Evolutionary conservation across 2,113 vertebrate species (phyloP).

Genomic region (Vidua macroura): DNA sequence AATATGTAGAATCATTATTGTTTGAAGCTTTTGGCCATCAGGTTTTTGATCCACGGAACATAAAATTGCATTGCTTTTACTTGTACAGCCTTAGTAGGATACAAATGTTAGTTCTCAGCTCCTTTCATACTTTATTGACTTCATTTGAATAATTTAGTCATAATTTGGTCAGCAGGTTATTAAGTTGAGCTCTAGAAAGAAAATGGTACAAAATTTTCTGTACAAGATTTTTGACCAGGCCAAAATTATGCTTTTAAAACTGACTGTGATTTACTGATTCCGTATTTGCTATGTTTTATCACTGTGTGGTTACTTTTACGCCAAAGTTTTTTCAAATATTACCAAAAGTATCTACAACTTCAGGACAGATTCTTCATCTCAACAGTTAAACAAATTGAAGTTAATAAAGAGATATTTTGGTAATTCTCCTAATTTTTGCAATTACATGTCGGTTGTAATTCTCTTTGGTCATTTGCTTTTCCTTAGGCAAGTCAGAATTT

Average conservation of each 20-base stretch:
- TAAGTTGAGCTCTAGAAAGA: not conserved
- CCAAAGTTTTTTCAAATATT: not conserved
- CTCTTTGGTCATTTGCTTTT: not conserved
- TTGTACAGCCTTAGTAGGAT: not conserved
- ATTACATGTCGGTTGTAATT: not conserved
- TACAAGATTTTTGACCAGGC: no score
- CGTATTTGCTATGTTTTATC: not conserved
- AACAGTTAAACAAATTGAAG: not conserved
- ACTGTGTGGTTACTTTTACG: not conserved
- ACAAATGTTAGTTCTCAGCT: not conserved
- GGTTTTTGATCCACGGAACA: not conserved
- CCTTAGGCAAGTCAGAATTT: not conserved
- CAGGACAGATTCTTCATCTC: not conserved
- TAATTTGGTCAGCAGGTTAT: not conserved
- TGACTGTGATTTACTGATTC: not conserved
- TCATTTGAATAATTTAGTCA: not conserved
- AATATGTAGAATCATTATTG: not conserved
- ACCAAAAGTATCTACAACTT: not conserved
- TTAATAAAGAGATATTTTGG: not conserved
- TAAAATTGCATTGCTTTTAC: not conserved
- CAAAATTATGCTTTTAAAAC: not conserved
- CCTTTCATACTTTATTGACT: not conserved
- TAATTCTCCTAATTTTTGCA: not conserved
- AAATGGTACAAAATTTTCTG: not conserved
- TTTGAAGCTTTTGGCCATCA: not conserved